These are phyloP conservation scores for Leucoma salicis DNA, from an alignment of 2,888 invertebrate genomes.

Conservation along the genomic window DNA sequence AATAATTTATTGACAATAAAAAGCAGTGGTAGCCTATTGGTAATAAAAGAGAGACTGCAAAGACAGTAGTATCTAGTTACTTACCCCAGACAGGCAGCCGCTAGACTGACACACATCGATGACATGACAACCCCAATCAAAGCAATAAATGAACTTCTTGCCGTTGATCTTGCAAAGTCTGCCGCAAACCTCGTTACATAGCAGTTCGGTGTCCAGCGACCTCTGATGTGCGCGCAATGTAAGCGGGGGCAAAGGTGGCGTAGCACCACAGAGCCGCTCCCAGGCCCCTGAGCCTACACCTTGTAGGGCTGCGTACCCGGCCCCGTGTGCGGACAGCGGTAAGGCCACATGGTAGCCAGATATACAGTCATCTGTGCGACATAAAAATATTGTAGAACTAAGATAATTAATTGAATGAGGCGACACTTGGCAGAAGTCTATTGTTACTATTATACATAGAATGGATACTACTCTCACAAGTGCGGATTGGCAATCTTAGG, in stretches of 20 bases:
- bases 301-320: constrained; percentile 85
- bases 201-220: constrained; percentile 71
- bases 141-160: constrained; percentile 78
- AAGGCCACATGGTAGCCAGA: constrained; percentile 87
- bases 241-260: constrained; percentile 34
- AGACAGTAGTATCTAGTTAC: too few relatives aligned
- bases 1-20: too few relatives aligned
- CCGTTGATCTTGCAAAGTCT: constrained; percentile 64
- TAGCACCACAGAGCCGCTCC: constrained; percentile 49
- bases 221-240: constrained; percentile 68
- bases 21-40: too few relatives aligned
- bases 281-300: constrained; percentile 80
- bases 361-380: constrained; percentile 75
- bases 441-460: too few relatives aligned
- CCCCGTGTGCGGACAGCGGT: constrained; percentile 87
- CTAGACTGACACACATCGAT: constrained; percentile 78
- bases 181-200: constrained; percentile 77
- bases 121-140: constrained; percentile 80
- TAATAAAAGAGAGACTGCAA: too few relatives aligned
- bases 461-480: too few relatives aligned
- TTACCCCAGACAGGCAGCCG: constrained; percentile 75
- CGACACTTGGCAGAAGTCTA: too few relatives aligned
- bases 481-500: too few relatives aligned
- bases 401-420: too few relatives aligned
- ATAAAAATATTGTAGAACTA: not conserved